These are phyloP conservation scores for Coptodon bakossiorum DNA, from an alignment of 2,113 vertebrate species.

Conservation along the genomic window DNA sequence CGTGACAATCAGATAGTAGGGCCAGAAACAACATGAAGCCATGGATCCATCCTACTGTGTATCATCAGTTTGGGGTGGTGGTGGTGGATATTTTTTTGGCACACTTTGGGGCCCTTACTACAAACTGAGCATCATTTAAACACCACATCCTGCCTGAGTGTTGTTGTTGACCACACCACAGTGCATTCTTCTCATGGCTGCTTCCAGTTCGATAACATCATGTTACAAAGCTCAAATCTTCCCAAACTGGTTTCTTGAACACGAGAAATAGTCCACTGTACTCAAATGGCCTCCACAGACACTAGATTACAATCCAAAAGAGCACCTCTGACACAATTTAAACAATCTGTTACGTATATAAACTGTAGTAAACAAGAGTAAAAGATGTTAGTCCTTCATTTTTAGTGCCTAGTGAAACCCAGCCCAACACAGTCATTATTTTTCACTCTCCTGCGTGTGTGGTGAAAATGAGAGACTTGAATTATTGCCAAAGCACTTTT, in stretches of 20 bases:
- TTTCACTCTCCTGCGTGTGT: slow-evolving; percentile 20
- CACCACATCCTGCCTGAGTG: not conserved
- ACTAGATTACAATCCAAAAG: not conserved
- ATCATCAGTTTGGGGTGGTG: not conserved
- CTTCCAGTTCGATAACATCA: not conserved
- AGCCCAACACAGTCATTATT: not conserved
- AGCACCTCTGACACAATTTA: not conserved
- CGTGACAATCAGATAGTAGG: not conserved
- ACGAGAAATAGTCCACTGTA: not conserved
- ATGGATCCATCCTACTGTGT: not conserved
- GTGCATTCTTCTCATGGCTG: not conserved
- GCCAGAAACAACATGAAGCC: not conserved
- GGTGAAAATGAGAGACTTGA: slow-evolving; percentile 61
- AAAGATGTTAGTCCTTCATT: not conserved
- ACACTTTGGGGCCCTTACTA: not conserved
- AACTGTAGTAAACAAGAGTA: not conserved
- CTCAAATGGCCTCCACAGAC: not conserved
- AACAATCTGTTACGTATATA: not conserved
- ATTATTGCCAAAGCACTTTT: slow-evolving; percentile 57
- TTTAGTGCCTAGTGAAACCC: not conserved
- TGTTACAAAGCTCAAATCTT: not conserved
- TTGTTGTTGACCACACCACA: not conserved
- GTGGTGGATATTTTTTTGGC: not conserved
- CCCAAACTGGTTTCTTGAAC: not conserved
- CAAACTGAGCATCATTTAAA: not conserved